Base-by-base conservation (phyloP, 2,113 vertebrate genomes). In the Spizaetus ornatus region DNA sequence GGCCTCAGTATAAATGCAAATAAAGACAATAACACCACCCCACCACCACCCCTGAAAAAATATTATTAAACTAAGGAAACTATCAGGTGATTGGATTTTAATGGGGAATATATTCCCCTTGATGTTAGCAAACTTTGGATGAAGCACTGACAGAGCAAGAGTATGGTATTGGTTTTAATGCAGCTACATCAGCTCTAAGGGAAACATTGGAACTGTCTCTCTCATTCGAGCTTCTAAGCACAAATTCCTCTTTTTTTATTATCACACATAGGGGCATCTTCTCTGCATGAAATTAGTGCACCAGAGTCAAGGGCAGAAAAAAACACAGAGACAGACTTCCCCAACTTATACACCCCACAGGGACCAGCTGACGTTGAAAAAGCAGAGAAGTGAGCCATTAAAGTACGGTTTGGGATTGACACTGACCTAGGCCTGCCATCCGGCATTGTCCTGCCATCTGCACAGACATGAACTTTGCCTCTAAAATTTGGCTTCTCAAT, bases 391-490 rank as follows among this genome's bases (percentile, higher is more conserved):
- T 82, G 95, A 98, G 98, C 98, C 98, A 99, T 99, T 99, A 99
- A 98, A 98, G 98, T 98, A 90, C 67, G 98, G 98, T 97, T 91
- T 93, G 97, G 97, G 98, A 98, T 98, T 98, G 98, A 99, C 98
- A 98, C 98, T 99, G 99, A 99, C 99, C 99, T 98, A 98, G 92
- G 96, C 95, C 95, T 98, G 97, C 98, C 98, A 98, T 97, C 98
- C 97, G 61, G 96, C 98, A 99, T 99, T 99, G 99, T 99, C 98
- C 98, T 97, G 96, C 99, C 99, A 99, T 99, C 99, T 99, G 99
- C 98, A 98, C 99, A 98, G 97, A 98, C 94, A 90, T 99, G 99
- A 99, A 99, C 99, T 99, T 99, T 99, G 98, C 98, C 99, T 99
- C 98, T 96, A 94, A 98, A 99, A 99, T 98, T 98, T 99, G 98